Percentiles rank a stretch among this genome's conserved stretches.
These are phyloP conservation scores for Phenganax subtilis DNA, from an alignment of 92 coral and sea anemone species.

Conservation along the genomic window DNA sequence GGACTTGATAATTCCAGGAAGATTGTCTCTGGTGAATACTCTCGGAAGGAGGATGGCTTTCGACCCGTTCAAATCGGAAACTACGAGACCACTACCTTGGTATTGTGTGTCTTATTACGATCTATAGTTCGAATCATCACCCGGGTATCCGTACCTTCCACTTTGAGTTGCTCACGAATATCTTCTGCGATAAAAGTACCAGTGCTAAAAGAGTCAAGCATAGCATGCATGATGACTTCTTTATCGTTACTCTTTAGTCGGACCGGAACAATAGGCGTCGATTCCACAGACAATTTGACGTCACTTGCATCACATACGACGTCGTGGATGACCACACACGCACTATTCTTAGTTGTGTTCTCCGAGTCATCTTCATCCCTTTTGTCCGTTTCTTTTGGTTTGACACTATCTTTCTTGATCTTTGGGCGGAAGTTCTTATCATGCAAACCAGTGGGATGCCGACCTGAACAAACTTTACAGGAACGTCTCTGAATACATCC, in stretches of 20 bases:
- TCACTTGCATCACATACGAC: not conserved
- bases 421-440: constrained; percentile 43
- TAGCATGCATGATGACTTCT: constrained; percentile 45
- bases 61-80: too few species aligned
- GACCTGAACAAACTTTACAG: too few species aligned
- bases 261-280: constrained; percentile 53
- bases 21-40: too few species aligned
- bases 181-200: constrained; percentile 37
- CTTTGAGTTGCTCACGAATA: too few species aligned
- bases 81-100: too few species aligned
- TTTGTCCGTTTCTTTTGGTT: not conserved
- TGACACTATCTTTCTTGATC: not conserved
- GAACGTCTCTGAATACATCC: too few species aligned
- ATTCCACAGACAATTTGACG: not conserved
- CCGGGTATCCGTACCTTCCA: too few species aligned
- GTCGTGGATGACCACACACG: not conserved
- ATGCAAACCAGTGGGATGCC: constrained; percentile 41
- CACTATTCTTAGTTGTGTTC: not conserved
- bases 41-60: too few species aligned
- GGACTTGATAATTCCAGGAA: too few species aligned
- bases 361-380: not conserved
- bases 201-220: constrained; percentile 55
- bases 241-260: constrained; percentile 24
- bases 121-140: too few species aligned
- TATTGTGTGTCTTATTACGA: too few species aligned